Conservation (phyloP, 2,888 invertebrate species). For the Drosophila seclusa region DNA sequence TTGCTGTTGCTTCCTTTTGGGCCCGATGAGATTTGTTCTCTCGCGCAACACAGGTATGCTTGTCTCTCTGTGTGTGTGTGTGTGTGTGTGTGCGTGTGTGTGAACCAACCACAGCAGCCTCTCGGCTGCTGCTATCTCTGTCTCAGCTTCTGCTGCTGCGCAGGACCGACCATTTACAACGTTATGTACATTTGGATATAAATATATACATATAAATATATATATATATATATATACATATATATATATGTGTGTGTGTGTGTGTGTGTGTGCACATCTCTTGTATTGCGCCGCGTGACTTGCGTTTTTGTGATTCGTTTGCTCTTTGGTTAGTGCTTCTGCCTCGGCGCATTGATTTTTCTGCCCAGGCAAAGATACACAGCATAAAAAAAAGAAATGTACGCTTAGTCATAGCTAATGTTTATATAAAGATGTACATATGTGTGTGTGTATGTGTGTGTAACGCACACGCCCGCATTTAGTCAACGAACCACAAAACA, state of each 20-base stretch:
- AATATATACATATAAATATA: neutral
- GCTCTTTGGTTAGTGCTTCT: constrained; percentile 47
- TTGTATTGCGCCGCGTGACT: constrained; percentile 60
- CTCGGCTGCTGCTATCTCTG: constrained; percentile 79
- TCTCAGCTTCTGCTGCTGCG: constrained; percentile 76
- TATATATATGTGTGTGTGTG: constrained; percentile 20
- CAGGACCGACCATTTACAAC: constrained; percentile 65
- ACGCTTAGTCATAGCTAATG: constrained; percentile 40
- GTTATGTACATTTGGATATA: constrained; percentile 14
- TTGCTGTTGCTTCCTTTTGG: constrained; percentile 40
- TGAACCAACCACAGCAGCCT: constrained; percentile 77
- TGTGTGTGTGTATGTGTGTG: constrained; percentile 31
- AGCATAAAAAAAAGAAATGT: constrained; percentile 59
- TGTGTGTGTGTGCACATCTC: constrained; percentile 35
- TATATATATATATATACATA: constrained; percentile 5
- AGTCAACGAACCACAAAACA: constrained; percentile 75
- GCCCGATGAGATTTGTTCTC: constrained; percentile 71
- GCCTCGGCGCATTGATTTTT: constrained; percentile 74
- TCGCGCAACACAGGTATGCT: constrained; percentile 21
- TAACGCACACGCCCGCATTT: constrained; percentile 79
- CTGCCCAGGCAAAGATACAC: constrained; percentile 69
- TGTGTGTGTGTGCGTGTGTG: constrained; percentile 30
- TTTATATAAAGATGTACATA: constrained; percentile 8
- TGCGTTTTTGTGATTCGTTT: constrained; percentile 80
- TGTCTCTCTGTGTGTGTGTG: constrained; percentile 21